Conservation (phyloP, 2,888 invertebrate species). For the Reticulitermes lucifugus region DNA sequence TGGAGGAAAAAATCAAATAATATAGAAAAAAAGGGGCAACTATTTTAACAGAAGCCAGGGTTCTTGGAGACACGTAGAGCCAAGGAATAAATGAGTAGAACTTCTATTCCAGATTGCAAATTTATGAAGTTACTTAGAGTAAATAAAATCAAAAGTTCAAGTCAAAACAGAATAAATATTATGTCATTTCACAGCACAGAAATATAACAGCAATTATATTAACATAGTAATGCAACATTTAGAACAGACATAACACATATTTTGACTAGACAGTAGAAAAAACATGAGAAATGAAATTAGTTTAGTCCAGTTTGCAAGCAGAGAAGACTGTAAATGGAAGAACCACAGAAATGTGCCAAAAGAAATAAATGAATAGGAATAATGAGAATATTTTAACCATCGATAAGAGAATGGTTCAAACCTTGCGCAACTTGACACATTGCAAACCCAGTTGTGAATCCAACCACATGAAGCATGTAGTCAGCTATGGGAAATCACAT, state of each 20-base stretch:
- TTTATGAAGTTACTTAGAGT: not conserved
- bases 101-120: not conserved
- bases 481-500: conserved; percentile 49
- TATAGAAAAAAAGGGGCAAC: too few relatives aligned
- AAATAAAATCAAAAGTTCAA: not conserved
- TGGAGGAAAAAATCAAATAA: too few relatives aligned
- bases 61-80: too few relatives aligned
- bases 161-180: not conserved
- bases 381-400: not conserved
- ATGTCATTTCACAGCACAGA: conserved; percentile 3
- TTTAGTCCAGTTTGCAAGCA: conserved; percentile 13
- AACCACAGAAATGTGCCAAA: conserved; percentile 22
- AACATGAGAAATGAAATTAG: not conserved
- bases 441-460: conserved; percentile 68
- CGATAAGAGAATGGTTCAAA: conserved; percentile 60
- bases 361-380: not conserved
- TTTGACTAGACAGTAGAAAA: not conserved
- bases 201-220: not conserved
- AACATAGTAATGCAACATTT: not conserved
- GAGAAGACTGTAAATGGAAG: not conserved
- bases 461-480: conserved; percentile 60
- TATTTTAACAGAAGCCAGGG: too few relatives aligned
- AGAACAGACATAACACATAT: not conserved
- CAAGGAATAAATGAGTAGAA: not conserved
- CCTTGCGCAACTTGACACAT: conserved; percentile 66